Conservation (phyloP, 2,888 invertebrate genomes). For the Lasius fuliginosus region DNA sequence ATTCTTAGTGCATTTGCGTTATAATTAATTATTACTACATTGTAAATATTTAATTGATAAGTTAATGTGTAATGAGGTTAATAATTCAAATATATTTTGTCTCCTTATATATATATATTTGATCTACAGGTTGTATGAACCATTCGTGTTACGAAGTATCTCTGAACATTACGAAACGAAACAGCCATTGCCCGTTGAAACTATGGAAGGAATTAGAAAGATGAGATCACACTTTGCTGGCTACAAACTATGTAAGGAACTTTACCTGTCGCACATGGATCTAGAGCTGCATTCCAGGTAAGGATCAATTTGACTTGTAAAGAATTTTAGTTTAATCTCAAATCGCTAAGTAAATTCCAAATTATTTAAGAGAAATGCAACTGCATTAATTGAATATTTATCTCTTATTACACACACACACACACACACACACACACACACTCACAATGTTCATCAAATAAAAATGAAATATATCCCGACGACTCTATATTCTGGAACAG, state of each 20-base stretch:
- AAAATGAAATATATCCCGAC: neutral
- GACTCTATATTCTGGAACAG: neutral
- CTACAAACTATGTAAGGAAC: slow-evolving; percentile 92
- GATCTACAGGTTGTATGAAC: slow-evolving; percentile 88
- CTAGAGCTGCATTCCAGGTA: slow-evolving; percentile 92
- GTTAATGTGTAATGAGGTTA: neutral
- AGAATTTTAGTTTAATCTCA: neutral
- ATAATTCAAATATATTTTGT: neutral
- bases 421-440: neutral
- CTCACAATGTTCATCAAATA: neutral
- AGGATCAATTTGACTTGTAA: slow-evolving; percentile 64
- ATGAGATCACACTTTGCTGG: slow-evolving; percentile 92
- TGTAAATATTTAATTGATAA: neutral
- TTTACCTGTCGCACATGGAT: slow-evolving; percentile 94
- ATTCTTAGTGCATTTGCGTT: neutral
- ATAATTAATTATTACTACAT: neutral
- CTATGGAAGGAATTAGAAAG: slow-evolving; percentile 89
- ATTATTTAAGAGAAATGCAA: neutral
- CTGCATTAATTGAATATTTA: slow-evolving; percentile 7
- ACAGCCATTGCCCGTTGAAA: slow-evolving; percentile 90
- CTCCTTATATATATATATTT: neutral
- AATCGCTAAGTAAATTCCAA: neutral
- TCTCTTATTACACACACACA: neutral
- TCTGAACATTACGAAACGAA: slow-evolving; percentile 92
- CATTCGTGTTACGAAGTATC: slow-evolving; percentile 88